phyloP scores from a whole-genome alignment of 2,797 vertebrate species.

The Arrhamphus sclerolepis region DNA sequence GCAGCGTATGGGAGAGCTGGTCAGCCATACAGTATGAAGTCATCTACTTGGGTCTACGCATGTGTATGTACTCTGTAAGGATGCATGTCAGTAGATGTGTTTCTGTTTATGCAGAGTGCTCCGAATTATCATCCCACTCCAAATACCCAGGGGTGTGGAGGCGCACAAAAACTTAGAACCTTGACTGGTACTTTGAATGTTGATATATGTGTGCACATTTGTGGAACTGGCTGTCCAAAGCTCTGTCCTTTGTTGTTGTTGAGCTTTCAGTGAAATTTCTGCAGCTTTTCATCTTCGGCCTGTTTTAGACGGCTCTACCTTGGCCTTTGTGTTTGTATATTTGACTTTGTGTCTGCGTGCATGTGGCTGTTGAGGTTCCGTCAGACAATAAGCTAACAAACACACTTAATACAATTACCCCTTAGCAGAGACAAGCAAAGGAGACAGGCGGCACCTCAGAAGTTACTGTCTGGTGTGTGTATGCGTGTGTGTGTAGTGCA shows the following conservation, averaged over 20 bases:
- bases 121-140: constrained; percentile 21
- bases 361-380: constrained; percentile 14
- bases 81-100: constrained; percentile 8
- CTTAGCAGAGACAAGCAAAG: constrained; percentile 47
- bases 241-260: not conserved
- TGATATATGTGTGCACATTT: not conserved
- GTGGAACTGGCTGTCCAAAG: not conserved
- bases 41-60: constrained; percentile 50
- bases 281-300: constrained; percentile 50
- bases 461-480: constrained; percentile 53
- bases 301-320: constrained; percentile 24
- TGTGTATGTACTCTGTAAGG: constrained; percentile 11
- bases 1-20: constrained; percentile 56
- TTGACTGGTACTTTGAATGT: no score
- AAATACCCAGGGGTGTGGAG: no score
- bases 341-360: constrained; percentile 10
- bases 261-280: constrained; percentile 26
- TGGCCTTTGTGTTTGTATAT: constrained; percentile 24
- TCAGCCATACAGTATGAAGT: constrained; percentile 71
- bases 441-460: constrained; percentile 61
- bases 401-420: constrained; percentile 74
- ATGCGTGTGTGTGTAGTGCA: constrained; percentile 9
- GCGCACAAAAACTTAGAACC: no score
- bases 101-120: constrained; percentile 33
- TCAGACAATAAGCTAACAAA: constrained; percentile 64